A percentile compares a stretch with the other conserved stretches of the same genome.
These are phyloP conservation scores for Drosophila sechellia DNA, from an alignment of 1,140 invertebrate species.

Conservation along the genomic window DNA sequence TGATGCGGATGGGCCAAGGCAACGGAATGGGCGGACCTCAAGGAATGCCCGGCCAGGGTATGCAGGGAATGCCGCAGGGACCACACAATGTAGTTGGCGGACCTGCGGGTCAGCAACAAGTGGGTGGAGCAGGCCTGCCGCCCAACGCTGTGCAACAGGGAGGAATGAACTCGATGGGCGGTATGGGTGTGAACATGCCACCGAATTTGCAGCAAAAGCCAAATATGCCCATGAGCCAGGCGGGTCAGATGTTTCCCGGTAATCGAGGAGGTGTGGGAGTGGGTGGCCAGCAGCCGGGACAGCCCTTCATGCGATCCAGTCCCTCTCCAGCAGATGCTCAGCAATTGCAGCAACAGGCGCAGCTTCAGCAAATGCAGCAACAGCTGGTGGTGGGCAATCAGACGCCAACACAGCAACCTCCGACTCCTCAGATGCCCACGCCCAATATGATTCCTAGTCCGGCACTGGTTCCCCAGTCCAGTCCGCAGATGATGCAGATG, in stretches of 20 bases:
- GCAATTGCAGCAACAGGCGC: conserved; percentile 59
- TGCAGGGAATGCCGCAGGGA: conserved; percentile 74
- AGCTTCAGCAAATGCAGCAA: conserved; percentile 59
- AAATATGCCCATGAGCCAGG: conserved; percentile 72
- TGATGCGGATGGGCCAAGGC: conserved; percentile 75
- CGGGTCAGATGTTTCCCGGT: conserved; percentile 67
- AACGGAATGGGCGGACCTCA: conserved; percentile 59
- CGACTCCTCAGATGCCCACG: conserved; percentile 65
- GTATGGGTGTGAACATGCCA: conserved; percentile 79
- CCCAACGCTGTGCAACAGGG: conserved; percentile 69
- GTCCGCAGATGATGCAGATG: conserved; percentile 87
- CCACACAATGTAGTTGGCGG: conserved; percentile 66
- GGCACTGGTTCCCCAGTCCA: conserved; percentile 89
- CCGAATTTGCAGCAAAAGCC: conserved; percentile 68
- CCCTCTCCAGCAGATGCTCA: conserved; percentile 84
- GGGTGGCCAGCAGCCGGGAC: conserved; percentile 66
- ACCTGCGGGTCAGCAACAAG: conserved; percentile 66
- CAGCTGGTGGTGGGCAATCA: conserved; percentile 85
- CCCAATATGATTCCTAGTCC: conserved; percentile 88
- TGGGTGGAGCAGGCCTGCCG: conserved; percentile 59
- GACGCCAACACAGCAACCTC: conserved; percentile 58
- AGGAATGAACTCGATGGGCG: conserved; percentile 68
- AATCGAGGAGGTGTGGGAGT: conserved; percentile 60
- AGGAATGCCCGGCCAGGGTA: conserved; percentile 50
- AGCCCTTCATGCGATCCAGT: conserved; percentile 86